phyloP scores from a whole-genome alignment of 2,797 vertebrate species.

The Ctenopoma multispine region DNA sequence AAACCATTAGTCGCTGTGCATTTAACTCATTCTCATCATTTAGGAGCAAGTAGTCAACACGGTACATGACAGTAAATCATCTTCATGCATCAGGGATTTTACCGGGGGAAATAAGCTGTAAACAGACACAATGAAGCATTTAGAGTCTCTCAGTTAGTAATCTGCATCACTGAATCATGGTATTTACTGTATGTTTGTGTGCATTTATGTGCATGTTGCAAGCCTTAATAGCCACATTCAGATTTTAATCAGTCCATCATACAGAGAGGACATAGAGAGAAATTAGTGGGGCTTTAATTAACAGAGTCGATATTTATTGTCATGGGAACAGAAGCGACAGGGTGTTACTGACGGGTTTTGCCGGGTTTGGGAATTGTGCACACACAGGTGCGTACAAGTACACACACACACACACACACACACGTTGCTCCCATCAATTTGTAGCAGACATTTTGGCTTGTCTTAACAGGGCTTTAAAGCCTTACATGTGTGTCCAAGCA shows the following conservation, averaged over 20 bases:
- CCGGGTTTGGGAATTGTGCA: constrained; percentile 48
- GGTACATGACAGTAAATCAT: constrained; percentile 13
- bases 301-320: constrained; percentile 50
- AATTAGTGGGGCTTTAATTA: constrained; percentile 64
- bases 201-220: neutral
- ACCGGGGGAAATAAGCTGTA: constrained; percentile 49
- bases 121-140: constrained; percentile 39
- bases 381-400: neutral
- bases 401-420: constrained; percentile 13
- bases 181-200: constrained; percentile 28
- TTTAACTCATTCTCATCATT: constrained; percentile 45
- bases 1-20: constrained; percentile 39
- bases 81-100: constrained; percentile 31
- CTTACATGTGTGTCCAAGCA: constrained; percentile 54
- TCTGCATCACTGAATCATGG: constrained; percentile 17
- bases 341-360: constrained; percentile 55
- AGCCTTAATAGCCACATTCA: constrained; percentile 9
- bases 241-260: constrained; percentile 57
- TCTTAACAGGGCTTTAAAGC: constrained; percentile 58
- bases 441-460: constrained; percentile 47
- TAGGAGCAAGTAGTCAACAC: constrained; percentile 27
- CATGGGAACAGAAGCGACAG: constrained; percentile 65
- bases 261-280: constrained; percentile 5
- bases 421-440: constrained; percentile 32
- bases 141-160: constrained; percentile 30